These are phyloP conservation scores for Cephalopterus ornatus DNA, from an alignment of 2,113 vertebrate genomes.

Conservation along the genomic window DNA sequence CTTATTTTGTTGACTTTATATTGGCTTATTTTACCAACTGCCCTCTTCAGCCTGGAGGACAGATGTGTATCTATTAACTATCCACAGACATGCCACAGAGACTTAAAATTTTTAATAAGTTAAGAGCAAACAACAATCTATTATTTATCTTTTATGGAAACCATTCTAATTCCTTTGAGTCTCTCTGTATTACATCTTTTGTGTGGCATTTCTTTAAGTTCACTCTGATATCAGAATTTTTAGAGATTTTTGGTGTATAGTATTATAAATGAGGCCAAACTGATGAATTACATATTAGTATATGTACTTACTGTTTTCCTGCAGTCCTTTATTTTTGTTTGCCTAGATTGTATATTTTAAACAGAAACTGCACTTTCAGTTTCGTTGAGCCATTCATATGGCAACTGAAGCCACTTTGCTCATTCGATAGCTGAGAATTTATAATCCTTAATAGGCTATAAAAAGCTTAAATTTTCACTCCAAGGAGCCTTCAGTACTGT, in stretches of 20 bases:
- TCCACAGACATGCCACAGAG: neutral
- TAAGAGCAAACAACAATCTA: neutral
- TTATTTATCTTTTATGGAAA: neutral
- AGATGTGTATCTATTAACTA: neutral
- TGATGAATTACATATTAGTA: neutral
- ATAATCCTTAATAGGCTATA: neutral
- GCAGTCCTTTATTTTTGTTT: neutral
- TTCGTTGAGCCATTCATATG: neutral
- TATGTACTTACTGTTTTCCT: neutral
- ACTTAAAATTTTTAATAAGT: neutral
- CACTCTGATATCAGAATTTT: neutral
- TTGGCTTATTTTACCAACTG: neutral
- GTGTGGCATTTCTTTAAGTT: neutral
- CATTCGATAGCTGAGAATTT: neutral
- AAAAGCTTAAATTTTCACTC: slow-evolving; percentile 35
- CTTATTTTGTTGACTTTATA: neutral
- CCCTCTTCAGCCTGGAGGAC: neutral
- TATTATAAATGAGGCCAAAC: neutral
- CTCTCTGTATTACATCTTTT: neutral
- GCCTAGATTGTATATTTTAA: neutral
- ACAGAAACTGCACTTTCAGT: neutral
- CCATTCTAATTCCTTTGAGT: neutral
- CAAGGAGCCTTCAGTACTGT: slow-evolving; percentile 17
- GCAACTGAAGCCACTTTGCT: neutral
- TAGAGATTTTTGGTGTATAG: neutral